A percentile compares a stretch with the other conserved stretches of the same genome.
Evolutionary conservation across 2,113 vertebrate genomes (phyloP).

Genomic region (Micromys minutus): DNA sequence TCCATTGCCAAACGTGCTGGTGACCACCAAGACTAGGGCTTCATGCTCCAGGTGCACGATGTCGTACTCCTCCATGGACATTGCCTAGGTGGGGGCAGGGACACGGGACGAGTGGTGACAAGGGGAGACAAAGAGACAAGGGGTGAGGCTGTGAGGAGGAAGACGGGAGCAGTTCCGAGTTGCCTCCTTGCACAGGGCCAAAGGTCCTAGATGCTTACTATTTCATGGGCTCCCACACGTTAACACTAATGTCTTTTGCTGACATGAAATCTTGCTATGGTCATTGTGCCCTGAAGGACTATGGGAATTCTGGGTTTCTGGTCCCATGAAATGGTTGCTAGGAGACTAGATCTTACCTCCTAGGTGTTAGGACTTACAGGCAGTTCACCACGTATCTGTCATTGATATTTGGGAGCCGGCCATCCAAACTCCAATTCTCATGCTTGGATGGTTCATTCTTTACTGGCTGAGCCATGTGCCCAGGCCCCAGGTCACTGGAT

Average conservation of each 20-base stretch:
- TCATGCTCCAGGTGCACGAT: constrained; percentile 96
- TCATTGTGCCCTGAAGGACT: neutral
- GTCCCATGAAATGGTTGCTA: neutral
- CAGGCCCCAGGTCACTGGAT: neutral
- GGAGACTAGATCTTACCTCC: too few relatives aligned
- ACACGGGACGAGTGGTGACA: neutral
- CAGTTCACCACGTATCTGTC: neutral
- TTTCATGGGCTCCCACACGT: neutral
- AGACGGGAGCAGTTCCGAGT: accelerated
- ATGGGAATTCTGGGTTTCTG: neutral
- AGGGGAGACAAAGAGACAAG: neutral
- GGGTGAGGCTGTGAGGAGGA: neutral
- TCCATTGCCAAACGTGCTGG: constrained; percentile 97
- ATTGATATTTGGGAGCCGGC: neutral
- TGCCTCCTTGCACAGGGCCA: neutral
- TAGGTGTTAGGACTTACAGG: too few relatives aligned
- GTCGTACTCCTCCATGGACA: constrained; percentile 97
- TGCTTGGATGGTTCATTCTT: neutral
- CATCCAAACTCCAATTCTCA: neutral
- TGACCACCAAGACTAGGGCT: constrained; percentile 94
- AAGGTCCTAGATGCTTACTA: too few relatives aligned
- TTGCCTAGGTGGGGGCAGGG: constrained; percentile 86
- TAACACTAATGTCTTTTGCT: neutral
- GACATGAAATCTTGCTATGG: neutral
- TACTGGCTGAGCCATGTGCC: neutral